These are phyloP conservation scores for Chaetophractus vellerosus DNA, from an alignment of 2,797 vertebrate genomes.

Conservation along the genomic window DNA sequence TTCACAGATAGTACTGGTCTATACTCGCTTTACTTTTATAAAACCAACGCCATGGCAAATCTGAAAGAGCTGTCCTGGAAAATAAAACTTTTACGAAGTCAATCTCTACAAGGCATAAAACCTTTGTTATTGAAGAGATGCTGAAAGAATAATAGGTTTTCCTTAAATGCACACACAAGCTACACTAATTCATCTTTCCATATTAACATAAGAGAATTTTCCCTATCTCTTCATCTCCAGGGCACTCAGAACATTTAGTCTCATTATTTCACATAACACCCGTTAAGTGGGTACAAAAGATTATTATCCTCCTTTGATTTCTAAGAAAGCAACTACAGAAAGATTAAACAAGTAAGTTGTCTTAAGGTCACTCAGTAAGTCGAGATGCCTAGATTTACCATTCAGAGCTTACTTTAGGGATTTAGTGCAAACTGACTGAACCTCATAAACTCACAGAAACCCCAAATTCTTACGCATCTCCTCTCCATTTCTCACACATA, in stretches of 20 bases:
- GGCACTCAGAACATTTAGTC: conserved; percentile 63
- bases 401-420: neutral
- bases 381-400: conserved; percentile 26
- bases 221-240: conserved; percentile 67
- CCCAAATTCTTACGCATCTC: neutral
- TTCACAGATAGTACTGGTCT: neutral
- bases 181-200: conserved; percentile 28
- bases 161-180: neutral
- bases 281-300: conserved; percentile 66
- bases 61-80: neutral
- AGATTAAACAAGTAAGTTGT: conserved; percentile 50
- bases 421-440: conserved; percentile 37
- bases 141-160: conserved; percentile 29
- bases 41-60: conserved; percentile 48
- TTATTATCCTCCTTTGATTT: conserved; percentile 72
- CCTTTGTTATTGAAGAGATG: neutral
- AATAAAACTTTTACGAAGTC: conserved; percentile 54
- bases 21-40: conserved; percentile 3
- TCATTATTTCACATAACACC: conserved; percentile 65
- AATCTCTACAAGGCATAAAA: neutral
- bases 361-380: conserved; percentile 6
- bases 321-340: conserved; percentile 69
- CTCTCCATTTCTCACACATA: neutral
- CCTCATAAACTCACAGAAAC: conserved; percentile 5
- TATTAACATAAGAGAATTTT: conserved; percentile 60